Evolutionary conservation across 1,140 invertebrate genomes (phyloP).

Genomic region (Trichoplusia ni): DNA sequence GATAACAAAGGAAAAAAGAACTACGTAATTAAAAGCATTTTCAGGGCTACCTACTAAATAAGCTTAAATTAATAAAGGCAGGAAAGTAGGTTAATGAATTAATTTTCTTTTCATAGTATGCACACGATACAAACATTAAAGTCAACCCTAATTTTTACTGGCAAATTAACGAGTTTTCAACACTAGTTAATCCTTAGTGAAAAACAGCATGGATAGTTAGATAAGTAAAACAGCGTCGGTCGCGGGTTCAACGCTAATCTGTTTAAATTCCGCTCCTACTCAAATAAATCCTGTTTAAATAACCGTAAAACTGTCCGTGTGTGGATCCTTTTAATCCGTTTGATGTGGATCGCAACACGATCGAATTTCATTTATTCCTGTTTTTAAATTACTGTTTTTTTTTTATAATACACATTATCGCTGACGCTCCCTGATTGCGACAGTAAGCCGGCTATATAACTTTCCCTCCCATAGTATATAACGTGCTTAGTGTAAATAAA

Average conservation of each 20-base stretch:
- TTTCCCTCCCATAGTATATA: no score
- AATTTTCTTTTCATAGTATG: constrained; percentile 5
- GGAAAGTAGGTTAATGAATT: constrained; percentile 18
- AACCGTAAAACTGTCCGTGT: constrained; percentile 55
- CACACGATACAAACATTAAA: not conserved
- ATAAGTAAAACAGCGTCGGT: constrained; percentile 40
- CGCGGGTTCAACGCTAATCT: constrained; percentile 46
- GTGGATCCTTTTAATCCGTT: constrained; percentile 49
- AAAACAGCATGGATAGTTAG: constrained; percentile 41
- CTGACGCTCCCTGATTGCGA: not conserved
- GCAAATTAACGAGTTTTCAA: constrained; percentile 30
- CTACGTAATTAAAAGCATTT: no score
- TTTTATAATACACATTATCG: not conserved
- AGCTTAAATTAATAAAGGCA: no score
- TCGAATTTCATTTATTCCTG: constrained; percentile 42
- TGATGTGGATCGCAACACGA: constrained; percentile 47
- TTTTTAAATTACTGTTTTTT: constrained; percentile 24
- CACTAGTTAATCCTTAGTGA: constrained; percentile 37
- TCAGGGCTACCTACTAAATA: no score
- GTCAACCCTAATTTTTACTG: constrained; percentile 14
- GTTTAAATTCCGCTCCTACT: constrained; percentile 48
- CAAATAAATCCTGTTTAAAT: constrained; percentile 59
- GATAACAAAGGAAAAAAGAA: no score
- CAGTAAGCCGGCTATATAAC: no score
- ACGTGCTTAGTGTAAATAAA: not conserved